These are phyloP conservation scores for Nettapus auritus DNA, from an alignment of 2,113 vertebrate species.

Conservation along the genomic window DNA sequence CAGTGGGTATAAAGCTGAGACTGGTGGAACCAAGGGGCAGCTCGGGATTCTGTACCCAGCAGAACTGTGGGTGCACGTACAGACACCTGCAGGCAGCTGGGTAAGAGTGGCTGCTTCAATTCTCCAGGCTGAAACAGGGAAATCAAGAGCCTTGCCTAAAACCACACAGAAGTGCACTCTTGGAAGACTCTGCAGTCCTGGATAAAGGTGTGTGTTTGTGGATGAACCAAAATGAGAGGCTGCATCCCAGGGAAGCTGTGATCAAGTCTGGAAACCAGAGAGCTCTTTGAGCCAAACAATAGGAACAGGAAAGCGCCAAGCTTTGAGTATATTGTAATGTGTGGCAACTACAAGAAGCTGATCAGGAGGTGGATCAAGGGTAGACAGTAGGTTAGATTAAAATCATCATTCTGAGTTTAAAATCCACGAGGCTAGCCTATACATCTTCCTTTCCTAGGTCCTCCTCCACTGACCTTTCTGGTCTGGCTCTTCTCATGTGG, in stretches of 20 bases:
- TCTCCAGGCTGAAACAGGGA: background rate
- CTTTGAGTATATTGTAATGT: background rate
- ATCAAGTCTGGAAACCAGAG: background rate
- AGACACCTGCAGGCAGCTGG: background rate
- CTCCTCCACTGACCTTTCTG: background rate
- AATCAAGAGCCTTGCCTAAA: background rate
- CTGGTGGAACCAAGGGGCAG: background rate
- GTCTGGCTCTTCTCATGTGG: background rate
- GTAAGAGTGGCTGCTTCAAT: background rate
- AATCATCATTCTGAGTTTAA: background rate
- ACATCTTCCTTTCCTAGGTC: background rate
- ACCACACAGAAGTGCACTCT: fast-evolving
- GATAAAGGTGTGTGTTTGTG: background rate
- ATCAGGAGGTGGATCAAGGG: background rate
- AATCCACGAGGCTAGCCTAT: background rate
- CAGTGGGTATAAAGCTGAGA: background rate
- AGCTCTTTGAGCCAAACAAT: background rate
- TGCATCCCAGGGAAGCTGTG: background rate
- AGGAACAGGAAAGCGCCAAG: background rate
- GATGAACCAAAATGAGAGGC: background rate
- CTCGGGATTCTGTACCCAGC: background rate
- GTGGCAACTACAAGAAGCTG: background rate
- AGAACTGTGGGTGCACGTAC: background rate
- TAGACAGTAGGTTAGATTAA: background rate
- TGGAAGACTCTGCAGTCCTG: background rate